phyloP scores from a whole-genome alignment of 2,888 invertebrate species.

The Zaprionus obscuricornis region DNA sequence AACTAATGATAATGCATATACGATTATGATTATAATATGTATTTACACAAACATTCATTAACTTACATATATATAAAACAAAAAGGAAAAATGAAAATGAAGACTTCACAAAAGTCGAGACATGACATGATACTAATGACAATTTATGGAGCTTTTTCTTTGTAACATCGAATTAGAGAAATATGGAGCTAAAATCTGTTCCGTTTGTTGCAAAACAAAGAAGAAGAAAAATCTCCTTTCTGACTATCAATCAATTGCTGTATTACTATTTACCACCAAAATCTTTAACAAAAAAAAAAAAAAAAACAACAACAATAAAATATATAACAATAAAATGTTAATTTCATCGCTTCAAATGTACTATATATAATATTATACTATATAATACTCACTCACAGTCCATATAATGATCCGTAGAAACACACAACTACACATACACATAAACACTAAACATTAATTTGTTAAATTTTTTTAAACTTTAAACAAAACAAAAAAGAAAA shows the following conservation, averaged over 20 bases:
- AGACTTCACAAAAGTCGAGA: conserved; percentile 25
- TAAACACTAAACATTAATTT: conserved; percentile 17
- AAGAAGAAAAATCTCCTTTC: conserved; percentile 36
- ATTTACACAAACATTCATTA: conserved; percentile 44
- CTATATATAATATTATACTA: too few relatives aligned
- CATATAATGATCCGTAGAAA: conserved; percentile 4
- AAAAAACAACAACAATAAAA: conserved; percentile 12
- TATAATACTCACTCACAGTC: conserved; percentile 63
- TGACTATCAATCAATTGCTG: conserved; percentile 73
- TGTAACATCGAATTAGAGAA: conserved; percentile 24
- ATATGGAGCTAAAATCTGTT: conserved; percentile 6
- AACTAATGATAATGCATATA: conserved; percentile 33
- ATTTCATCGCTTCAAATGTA: conserved; percentile 51
- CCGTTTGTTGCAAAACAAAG: conserved; percentile 17
- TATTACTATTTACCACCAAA: conserved; percentile 75
- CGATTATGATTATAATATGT: conserved; percentile 25
- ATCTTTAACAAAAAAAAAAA: conserved; percentile 23
- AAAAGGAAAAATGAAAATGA: conserved; percentile 4
- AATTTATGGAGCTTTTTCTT: conserved; percentile 45
- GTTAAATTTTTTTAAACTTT: conserved; percentile 8
- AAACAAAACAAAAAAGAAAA: too few relatives aligned
- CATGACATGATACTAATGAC: conserved; percentile 34
- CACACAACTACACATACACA: conserved; percentile 3
- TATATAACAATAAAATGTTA: conserved; percentile 27
- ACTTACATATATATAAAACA: conserved; percentile 5